Evolutionary conservation across 2,797 vertebrate species (phyloP).

Genomic region (Centropyge bicolor): DNA sequence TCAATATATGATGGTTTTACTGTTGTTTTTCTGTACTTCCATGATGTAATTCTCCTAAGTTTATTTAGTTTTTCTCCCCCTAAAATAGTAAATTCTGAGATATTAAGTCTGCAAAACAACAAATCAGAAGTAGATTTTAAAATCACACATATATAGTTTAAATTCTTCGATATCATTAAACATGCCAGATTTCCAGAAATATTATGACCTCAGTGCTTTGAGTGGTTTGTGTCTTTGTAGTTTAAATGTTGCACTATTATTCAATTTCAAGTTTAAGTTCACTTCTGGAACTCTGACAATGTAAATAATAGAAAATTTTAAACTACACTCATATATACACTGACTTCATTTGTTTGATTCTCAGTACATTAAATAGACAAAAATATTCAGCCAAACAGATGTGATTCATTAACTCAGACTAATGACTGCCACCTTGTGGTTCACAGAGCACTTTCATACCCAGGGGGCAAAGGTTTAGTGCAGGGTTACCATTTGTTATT

Average conservation of each 20-base stretch:
- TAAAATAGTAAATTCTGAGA: background rate
- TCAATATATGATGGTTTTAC: background rate
- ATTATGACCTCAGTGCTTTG: too few relatives aligned
- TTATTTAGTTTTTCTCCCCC: rapidly evolving
- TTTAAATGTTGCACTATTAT: background rate
- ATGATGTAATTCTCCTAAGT: background rate
- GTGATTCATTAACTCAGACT: background rate
- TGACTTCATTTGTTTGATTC: background rate
- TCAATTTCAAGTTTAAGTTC: background rate
- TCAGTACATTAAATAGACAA: background rate
- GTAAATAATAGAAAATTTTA: background rate
- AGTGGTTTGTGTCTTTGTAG: background rate
- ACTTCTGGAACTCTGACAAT: background rate
- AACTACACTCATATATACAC: background rate
- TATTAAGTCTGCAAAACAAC: background rate
- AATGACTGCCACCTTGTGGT: slow-evolving; percentile 49
- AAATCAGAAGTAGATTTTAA: background rate
- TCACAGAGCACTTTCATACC: background rate
- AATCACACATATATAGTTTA: background rate
- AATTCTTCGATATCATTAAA: background rate
- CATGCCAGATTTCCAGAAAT: background rate
- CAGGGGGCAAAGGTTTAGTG: background rate
- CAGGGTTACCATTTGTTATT: background rate
- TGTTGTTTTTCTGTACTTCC: background rate
- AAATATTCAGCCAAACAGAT: slow-evolving; percentile 2